A percentile compares a stretch with the other conserved stretches of the same genome.
Evolutionary conservation across 2,888 invertebrate species (phyloP).

Genomic region (Tetropium fuscum): DNA sequence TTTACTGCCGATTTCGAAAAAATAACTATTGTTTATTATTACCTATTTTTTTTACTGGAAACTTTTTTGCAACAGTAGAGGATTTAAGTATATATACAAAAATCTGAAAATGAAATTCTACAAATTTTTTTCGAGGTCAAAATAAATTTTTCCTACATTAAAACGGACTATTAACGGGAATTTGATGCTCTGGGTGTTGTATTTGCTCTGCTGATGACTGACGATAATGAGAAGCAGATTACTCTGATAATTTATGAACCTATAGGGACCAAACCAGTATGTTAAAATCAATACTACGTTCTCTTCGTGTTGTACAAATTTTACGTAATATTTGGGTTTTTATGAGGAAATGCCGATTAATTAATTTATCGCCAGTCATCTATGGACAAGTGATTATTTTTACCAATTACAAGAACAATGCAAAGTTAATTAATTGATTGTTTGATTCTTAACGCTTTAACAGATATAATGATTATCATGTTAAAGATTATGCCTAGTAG

Average conservation of each 20-base stretch:
- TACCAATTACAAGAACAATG: background rate
- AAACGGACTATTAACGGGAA: slow-evolving; percentile 10
- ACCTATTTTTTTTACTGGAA: no score
- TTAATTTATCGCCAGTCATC: background rate
- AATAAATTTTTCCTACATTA: no score
- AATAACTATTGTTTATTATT: no score
- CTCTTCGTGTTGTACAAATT: slow-evolving; percentile 15
- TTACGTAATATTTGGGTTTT: slow-evolving; percentile 9
- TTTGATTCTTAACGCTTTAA: background rate
- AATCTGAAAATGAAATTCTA: no score
- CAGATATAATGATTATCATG: no score
- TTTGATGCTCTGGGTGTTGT: slow-evolving; percentile 7
- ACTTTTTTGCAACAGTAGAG: no score
- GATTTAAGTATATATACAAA: no score
- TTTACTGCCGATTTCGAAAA: no score
- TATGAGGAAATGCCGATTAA: background rate
- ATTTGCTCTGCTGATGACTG: slow-evolving; percentile 20
- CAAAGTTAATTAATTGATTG: background rate
- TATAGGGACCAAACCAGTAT: slow-evolving; percentile 35
- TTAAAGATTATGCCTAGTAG: no score
- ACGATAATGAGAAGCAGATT: slow-evolving; percentile 35
- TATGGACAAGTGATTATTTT: background rate
- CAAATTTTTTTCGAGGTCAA: no score
- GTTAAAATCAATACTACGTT: slow-evolving; percentile 37
- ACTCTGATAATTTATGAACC: slow-evolving; percentile 38